These are phyloP conservation scores for Torymus auratus DNA, from an alignment of 2,888 invertebrate genomes.

Conservation along the genomic window DNA sequence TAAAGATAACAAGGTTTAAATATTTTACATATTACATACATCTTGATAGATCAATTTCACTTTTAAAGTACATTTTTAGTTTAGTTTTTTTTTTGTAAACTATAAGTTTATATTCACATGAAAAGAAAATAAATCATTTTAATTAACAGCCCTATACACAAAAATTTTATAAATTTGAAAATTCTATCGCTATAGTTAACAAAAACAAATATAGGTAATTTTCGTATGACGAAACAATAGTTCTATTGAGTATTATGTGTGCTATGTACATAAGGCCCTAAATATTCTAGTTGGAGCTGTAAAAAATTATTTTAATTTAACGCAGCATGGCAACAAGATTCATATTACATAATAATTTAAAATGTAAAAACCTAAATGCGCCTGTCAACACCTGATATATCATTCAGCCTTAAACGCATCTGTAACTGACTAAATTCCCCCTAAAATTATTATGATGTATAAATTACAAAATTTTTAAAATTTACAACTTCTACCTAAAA, in stretches of 20 bases:
- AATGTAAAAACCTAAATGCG: constrained; percentile 43
- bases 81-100: too few relatives aligned
- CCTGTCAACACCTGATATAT: constrained; percentile 4
- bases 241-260: constrained; percentile 65
- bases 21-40: too few relatives aligned
- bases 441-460: constrained; percentile 1
- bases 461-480: constrained; percentile 17
- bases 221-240: constrained; percentile 37
- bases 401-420: constrained; percentile 19
- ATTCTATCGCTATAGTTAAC: constrained; percentile 7
- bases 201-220: constrained; percentile 33
- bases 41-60: too few relatives aligned
- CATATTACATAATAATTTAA: constrained; percentile 46
- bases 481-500: constrained; percentile 15
- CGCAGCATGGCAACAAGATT: constrained; percentile 66
- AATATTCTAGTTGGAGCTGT: constrained; percentile 45
- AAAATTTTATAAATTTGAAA: constrained; percentile 10
- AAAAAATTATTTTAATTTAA: constrained; percentile 55
- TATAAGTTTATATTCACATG: too few relatives aligned
- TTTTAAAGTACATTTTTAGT: too few relatives aligned
- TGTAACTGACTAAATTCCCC: constrained; percentile 2
- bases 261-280: constrained; percentile 61
- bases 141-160: too few relatives aligned
- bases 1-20: background rate
- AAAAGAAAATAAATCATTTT: too few relatives aligned